Conservation (phyloP, 2,113 vertebrate species). For the Myotis brandtii region DNA sequence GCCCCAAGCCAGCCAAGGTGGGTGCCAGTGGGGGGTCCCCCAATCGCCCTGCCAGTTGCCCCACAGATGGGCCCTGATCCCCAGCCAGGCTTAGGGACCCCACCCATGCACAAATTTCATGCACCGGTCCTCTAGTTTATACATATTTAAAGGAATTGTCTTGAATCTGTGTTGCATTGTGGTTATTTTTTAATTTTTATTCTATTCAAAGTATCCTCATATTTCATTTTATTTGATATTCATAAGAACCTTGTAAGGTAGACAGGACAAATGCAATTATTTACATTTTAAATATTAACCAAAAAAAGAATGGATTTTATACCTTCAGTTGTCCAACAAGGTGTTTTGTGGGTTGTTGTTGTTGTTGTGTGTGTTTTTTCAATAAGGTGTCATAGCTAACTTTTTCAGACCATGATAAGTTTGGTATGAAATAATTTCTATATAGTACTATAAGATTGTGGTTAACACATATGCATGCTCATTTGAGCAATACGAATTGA, state of each 20-base stretch:
- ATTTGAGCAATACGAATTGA: not conserved
- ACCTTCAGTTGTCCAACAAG: not conserved
- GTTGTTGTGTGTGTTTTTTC: too few relatives aligned
- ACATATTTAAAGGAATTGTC: not conserved
- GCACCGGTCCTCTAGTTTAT: not conserved
- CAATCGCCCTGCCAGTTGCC: too few relatives aligned
- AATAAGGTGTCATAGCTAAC: not conserved
- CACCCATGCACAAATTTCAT: too few relatives aligned
- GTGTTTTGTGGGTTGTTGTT: too few relatives aligned
- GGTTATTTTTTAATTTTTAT: not conserved
- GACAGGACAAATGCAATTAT: not conserved
- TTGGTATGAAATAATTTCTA: not conserved
- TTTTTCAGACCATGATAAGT: not conserved
- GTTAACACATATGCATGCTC: not conserved
- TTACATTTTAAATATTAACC: conserved; percentile 4
- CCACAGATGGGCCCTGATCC: too few relatives aligned
- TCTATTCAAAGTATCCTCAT: not conserved
- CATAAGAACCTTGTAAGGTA: not conserved
- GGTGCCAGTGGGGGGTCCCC: too few relatives aligned
- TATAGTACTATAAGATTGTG: not conserved
- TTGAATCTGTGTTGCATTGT: not conserved
- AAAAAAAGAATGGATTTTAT: not conserved
- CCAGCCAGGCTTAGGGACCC: too few relatives aligned
- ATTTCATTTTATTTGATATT: conserved; percentile 42
- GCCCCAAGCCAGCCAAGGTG: too few relatives aligned